Conservation (phyloP, 1,140 invertebrate species). For the Steinernema khuongi region DNA sequence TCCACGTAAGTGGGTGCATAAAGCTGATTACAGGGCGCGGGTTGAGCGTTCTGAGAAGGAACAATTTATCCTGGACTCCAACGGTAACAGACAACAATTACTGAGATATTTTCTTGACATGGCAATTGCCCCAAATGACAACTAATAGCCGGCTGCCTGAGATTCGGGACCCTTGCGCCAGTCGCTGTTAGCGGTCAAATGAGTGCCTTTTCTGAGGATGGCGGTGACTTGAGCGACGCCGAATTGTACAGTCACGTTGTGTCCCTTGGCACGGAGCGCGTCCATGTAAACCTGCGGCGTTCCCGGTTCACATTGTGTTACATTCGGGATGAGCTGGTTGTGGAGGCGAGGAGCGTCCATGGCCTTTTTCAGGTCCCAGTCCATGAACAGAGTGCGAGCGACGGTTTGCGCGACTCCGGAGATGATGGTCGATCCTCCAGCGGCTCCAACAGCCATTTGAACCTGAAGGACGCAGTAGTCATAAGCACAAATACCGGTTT, state of each 20-base stretch:
- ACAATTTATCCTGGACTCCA: not conserved
- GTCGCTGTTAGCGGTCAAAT: slow-evolving; percentile 16
- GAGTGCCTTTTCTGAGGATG: not conserved
- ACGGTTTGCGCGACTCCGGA: slow-evolving; percentile 72
- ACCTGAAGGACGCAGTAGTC: slow-evolving; percentile 2
- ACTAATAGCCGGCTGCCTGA: slow-evolving; percentile 20
- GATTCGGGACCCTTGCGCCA: slow-evolving; percentile 21
- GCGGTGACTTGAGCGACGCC: slow-evolving; percentile 19
- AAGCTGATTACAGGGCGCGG: too few relatives aligned
- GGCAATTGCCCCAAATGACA: not conserved
- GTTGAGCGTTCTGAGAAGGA: not conserved
- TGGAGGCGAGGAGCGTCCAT: slow-evolving; percentile 79
- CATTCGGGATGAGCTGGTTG: slow-evolving; percentile 81
- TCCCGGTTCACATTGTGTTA: slow-evolving; percentile 72
- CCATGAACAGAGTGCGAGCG: slow-evolving; percentile 75
- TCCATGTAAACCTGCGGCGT: slow-evolving; percentile 65
- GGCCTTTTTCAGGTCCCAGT: slow-evolving; percentile 74
- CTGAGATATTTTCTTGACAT: not conserved
- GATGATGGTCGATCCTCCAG: slow-evolving; percentile 82
- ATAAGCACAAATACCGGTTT: not conserved
- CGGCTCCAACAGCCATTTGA: slow-evolving; percentile 72
- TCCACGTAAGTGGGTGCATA: too few relatives aligned
- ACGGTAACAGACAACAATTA: not conserved
- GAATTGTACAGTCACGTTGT: not conserved
- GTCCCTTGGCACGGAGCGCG: slow-evolving; percentile 1